A percentile compares a stretch with the other conserved stretches of the same genome.
phyloP scores from a whole-genome alignment of 2,113 vertebrate genomes.

The Aythya baeri region DNA sequence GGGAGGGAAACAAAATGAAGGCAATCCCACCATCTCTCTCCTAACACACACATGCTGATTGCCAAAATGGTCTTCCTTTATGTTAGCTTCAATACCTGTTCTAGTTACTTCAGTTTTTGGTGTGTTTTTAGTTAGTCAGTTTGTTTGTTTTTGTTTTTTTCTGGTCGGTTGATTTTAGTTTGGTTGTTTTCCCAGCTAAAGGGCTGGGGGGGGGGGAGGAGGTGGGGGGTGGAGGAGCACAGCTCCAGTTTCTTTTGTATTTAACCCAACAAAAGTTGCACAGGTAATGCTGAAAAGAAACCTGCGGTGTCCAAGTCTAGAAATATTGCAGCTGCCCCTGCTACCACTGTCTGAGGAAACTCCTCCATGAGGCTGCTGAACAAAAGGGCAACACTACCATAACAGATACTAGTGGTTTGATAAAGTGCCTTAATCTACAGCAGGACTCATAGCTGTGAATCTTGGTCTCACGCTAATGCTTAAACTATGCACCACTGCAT shows the following conservation, averaged over 20 bases:
- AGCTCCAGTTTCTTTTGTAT: neutral
- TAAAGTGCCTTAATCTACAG: neutral
- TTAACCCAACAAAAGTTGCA: neutral
- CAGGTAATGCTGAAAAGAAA: neutral
- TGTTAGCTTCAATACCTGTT: neutral
- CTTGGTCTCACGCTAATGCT: neutral
- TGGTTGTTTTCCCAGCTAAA: neutral
- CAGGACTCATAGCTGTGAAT: neutral
- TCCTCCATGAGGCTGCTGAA: neutral
- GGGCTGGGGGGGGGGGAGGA: too few species aligned
- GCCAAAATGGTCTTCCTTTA: neutral
- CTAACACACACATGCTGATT: neutral
- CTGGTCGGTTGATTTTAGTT: neutral
- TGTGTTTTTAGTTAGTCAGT: neutral
- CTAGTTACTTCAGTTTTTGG: neutral
- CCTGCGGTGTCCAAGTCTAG: neutral
- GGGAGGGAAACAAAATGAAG: neutral
- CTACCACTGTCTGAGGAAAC: neutral
- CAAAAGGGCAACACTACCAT: neutral
- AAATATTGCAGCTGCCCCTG: neutral
- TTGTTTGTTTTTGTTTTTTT: neutral
- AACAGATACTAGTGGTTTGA: neutral
- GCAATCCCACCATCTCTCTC: neutral
- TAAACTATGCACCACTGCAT: neutral
- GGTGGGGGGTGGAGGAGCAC: too few species aligned